phyloP scores from a whole-genome alignment of 2,113 vertebrate genomes.

The Phocoena phocoena region DNA sequence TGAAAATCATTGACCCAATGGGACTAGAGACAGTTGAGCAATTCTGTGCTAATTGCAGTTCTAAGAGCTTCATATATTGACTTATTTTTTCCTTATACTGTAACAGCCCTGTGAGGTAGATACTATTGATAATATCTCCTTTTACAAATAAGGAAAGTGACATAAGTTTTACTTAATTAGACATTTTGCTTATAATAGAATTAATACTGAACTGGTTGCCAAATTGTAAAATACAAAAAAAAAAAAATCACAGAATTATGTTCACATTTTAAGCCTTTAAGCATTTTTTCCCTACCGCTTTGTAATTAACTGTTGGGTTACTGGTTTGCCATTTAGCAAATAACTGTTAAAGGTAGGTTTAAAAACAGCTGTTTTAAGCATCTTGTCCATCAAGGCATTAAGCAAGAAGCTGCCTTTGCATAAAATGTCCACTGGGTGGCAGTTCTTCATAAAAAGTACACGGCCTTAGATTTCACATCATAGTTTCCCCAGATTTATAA shows the following conservation, averaged over 20 bases:
- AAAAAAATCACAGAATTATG: background rate
- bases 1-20: background rate
- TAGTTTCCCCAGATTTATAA: background rate
- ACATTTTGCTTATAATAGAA: background rate
- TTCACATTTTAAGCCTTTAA: background rate
- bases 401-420: background rate
- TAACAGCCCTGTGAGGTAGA: background rate
- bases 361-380: background rate
- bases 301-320: background rate
- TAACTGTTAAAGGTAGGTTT: background rate
- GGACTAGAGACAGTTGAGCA: background rate
- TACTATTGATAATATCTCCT: background rate
- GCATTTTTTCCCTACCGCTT: background rate
- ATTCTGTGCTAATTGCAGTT: background rate
- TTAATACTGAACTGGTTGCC: background rate
- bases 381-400: background rate
- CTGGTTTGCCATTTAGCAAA: background rate
- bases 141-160: background rate
- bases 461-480: background rate
- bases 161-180: background rate
- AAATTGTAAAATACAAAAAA: background rate
- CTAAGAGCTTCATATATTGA: background rate
- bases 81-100: background rate
- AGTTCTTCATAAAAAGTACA: conserved; percentile 43
- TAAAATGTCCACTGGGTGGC: conserved; percentile 56